Evolutionary conservation across 2,888 invertebrate genomes (phyloP).

Genomic region (Portevinia maculata): DNA sequence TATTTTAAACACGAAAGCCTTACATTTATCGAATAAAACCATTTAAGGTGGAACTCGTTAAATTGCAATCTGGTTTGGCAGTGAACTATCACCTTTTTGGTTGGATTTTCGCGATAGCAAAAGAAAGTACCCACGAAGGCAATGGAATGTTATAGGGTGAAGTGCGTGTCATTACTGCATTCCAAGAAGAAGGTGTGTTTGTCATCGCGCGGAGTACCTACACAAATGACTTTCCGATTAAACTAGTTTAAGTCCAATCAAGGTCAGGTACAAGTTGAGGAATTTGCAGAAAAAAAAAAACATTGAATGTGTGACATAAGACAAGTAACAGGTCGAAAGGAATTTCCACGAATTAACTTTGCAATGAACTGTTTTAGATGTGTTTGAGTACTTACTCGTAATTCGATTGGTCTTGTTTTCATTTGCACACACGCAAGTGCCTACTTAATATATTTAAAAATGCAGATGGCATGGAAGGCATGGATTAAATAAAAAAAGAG

Average conservation of each 20-base stretch:
- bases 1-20: constrained; percentile 14
- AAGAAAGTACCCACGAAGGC: not conserved
- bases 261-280: constrained; percentile 55
- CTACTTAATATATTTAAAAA: too few relatives aligned
- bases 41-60: constrained; percentile 34
- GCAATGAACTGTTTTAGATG: constrained; percentile 36
- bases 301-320: constrained; percentile 42
- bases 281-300: constrained; percentile 13
- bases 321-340: constrained; percentile 28
- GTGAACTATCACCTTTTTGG: constrained; percentile 46
- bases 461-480: too few relatives aligned
- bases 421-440: too few relatives aligned
- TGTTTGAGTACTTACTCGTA: too few relatives aligned
- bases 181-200: constrained; percentile 58
- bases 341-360: constrained; percentile 57
- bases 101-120: not conserved
- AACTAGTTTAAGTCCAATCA: constrained; percentile 55
- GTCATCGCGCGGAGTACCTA: constrained; percentile 11
- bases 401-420: not conserved
- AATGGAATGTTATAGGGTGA: constrained; percentile 55
- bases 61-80: constrained; percentile 55
- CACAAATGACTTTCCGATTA: constrained; percentile 59
- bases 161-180: constrained; percentile 46
- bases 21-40: not conserved
- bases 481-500: too few relatives aligned